These are phyloP conservation scores for Melanophora roralis DNA, from an alignment of 2,888 invertebrate species.

Conservation along the genomic window DNA sequence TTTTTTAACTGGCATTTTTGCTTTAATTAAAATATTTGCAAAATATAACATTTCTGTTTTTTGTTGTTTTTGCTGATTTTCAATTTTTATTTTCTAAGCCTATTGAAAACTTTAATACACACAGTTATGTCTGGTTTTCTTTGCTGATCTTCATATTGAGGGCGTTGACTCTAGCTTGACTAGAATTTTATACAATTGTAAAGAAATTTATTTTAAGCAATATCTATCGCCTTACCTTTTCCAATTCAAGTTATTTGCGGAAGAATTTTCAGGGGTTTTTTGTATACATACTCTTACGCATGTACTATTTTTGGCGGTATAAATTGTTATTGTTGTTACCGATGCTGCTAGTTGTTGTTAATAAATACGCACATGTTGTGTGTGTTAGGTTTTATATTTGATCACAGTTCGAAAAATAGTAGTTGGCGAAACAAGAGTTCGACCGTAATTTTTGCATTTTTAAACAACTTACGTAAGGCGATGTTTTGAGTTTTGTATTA, in stretches of 20 bases:
- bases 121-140: neutral
- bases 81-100: neutral
- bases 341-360: neutral
- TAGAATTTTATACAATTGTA: neutral
- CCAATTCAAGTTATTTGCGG: conserved; percentile 51
- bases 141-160: conserved; percentile 20
- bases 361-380: conserved; percentile 23
- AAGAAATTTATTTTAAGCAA: conserved; percentile 8
- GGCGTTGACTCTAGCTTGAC: conserved; percentile 39
- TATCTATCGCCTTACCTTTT: neutral
- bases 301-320: conserved; percentile 39
- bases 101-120: neutral
- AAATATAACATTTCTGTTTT: conserved; percentile 18
- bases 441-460: neutral
- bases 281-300: neutral
- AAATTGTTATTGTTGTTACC: neutral
- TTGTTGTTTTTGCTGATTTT: neutral
- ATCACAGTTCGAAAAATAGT: neutral
- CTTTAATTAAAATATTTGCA: conserved; percentile 18
- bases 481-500: conserved; percentile 33
- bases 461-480: conserved; percentile 14
- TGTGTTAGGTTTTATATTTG: neutral
- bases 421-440: conserved; percentile 9
- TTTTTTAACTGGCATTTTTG: neutral
- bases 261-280: conserved; percentile 40